These are phyloP conservation scores for Elaeidobius kamerunicus DNA, from an alignment of 2,888 invertebrate species.

Conservation along the genomic window DNA sequence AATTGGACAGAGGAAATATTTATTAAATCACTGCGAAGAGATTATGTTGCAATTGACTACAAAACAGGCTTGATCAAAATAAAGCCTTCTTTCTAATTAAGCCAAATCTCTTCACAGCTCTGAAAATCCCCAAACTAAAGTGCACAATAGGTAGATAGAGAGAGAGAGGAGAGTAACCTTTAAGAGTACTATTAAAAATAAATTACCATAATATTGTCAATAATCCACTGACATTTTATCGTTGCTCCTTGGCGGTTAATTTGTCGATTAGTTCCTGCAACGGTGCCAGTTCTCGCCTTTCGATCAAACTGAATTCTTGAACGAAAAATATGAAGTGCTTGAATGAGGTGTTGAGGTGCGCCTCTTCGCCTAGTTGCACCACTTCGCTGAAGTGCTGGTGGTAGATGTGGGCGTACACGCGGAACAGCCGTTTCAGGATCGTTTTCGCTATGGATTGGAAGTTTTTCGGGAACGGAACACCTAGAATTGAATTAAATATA, in stretches of 20 bases:
- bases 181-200: too few species aligned
- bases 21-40: not conserved
- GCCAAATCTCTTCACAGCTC: not conserved
- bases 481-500: constrained; percentile 52
- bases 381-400: constrained; percentile 99
- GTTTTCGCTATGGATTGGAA: constrained; percentile 96
- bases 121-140: not conserved
- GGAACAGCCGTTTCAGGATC: constrained; percentile 94
- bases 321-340: constrained; percentile 99
- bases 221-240: constrained; percentile 56
- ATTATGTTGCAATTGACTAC: too few species aligned
- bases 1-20: constrained; percentile 3
- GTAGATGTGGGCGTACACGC: constrained; percentile 99
- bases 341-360: constrained; percentile 98
- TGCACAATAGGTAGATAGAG: too few species aligned
- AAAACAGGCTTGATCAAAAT: too few species aligned
- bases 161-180: too few species aligned
- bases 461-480: constrained; percentile 97
- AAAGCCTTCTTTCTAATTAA: too few species aligned
- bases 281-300: constrained; percentile 93
- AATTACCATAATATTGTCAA: not conserved
- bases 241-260: constrained; percentile 84
- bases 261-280: constrained; percentile 97
- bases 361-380: constrained; percentile 96
- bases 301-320: constrained; percentile 96